These are phyloP conservation scores for Cryptus armator DNA, from an alignment of 2,888 invertebrate genomes.

Conservation along the genomic window DNA sequence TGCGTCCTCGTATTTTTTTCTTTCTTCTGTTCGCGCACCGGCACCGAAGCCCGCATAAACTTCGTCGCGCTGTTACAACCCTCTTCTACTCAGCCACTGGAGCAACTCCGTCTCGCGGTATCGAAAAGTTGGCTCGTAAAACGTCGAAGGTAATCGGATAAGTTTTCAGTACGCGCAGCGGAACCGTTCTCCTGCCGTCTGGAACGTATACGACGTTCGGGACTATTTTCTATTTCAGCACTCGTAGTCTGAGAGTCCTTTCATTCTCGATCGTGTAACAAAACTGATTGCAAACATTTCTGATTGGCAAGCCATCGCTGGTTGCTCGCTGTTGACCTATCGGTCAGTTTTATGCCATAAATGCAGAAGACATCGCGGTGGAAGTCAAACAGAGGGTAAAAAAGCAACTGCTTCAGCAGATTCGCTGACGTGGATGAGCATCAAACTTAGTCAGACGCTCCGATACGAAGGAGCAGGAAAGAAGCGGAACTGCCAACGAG, in stretches of 20 bases:
- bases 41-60: constrained; percentile 16
- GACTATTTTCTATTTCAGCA: constrained; percentile 39
- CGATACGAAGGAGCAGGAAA: constrained; percentile 1
- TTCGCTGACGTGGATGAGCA: constrained; percentile 10
- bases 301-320: not conserved
- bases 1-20: constrained; percentile 11
- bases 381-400: not conserved
- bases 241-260: constrained; percentile 24
- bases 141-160: constrained; percentile 65
- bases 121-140: constrained; percentile 65
- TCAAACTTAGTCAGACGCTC: not conserved
- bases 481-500: constrained; percentile 11
- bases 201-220: constrained; percentile 14
- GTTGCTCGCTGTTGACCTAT: not conserved
- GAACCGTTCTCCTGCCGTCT: constrained; percentile 13
- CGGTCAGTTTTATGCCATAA: constrained; percentile 7
- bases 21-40: not conserved
- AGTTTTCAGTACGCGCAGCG: constrained; percentile 52
- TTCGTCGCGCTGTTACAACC: constrained; percentile 34
- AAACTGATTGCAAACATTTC: constrained; percentile 20
- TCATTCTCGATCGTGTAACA: constrained; percentile 11
- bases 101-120: constrained; percentile 19
- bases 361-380: not conserved
- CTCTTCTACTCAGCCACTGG: constrained; percentile 10
- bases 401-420: constrained; percentile 14